Base-by-base conservation (phyloP, 2,797 vertebrate genomes). In the Microctenopoma steveboyesi region DNA sequence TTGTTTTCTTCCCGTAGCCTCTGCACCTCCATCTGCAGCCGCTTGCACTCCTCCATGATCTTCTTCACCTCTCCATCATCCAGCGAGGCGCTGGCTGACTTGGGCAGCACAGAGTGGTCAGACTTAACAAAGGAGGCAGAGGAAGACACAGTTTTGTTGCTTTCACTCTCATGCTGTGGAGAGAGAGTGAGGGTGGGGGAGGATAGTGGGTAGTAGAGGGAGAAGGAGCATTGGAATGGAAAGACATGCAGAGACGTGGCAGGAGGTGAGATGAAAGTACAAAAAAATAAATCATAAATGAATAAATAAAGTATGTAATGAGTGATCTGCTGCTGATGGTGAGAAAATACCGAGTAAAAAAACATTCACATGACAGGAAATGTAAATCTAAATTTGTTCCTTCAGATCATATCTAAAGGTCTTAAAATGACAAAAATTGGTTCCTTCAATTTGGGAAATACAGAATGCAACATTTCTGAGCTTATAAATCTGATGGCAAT, bases 31-130 rank as follows among this genome's bases (percentile, higher is more conserved):
- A 90, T 85, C 87, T 97, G 96, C 91, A 98, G 95, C 86, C 95
- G 93, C 94, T 95, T 96, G 89, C 95, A 96, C 70, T 98, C 97
- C 75, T 98, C 97, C 96, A 95, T 94, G 89, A 98, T 93, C 93
- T 96, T 98, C 94, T 95, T 97, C 68, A 95, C 95, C 90, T 97
- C 97, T 2, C 89, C 85, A 69, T 98, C 96, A 46, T 98, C 97
- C 93, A 97, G 88, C 53, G 95, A 95, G 76, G 95, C 91, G 37
- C 95, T 96, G 93, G 94, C 80, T 33, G 96, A 94, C 92, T 97
- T 97, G 74, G 95, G 94, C 90, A 94, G 92, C 9, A 80, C 59
- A 35, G 94, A 91, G 64, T 92, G 88, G 92, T 98, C 96, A 82
- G 95, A 93, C 95, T 98, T 96, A 93, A 95, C 76, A 85, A 87